Percentiles rank a stretch among this genome's conserved stretches.
phyloP scores from a whole-genome alignment of 2,797 vertebrate genomes.

The Echeneis naucrates region DNA sequence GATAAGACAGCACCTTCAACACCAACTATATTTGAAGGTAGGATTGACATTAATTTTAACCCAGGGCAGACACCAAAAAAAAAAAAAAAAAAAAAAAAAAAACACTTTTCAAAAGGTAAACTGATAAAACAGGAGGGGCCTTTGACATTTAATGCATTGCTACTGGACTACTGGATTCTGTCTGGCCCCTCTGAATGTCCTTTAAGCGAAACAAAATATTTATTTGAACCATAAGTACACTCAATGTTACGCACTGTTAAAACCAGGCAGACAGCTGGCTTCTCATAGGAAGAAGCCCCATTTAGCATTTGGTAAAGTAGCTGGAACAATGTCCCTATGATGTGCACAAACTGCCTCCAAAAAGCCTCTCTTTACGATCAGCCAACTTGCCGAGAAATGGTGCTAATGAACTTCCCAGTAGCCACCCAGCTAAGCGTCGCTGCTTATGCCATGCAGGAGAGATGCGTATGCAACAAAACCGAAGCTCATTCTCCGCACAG shows the following conservation, averaged over 20 bases:
- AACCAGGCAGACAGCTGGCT: slow-evolving; percentile 36
- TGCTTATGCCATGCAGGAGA: slow-evolving; percentile 27
- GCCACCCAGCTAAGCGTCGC: slow-evolving; percentile 41
- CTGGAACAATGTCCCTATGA: slow-evolving; percentile 39
- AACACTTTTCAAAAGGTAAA: slow-evolving; percentile 22
- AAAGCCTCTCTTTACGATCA: slow-evolving; percentile 59
- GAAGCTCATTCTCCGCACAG: slow-evolving; percentile 45
- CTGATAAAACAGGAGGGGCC: slow-evolving; percentile 12
- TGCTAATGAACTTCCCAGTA: slow-evolving; percentile 56
- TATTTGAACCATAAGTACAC: slow-evolving; percentile 38
- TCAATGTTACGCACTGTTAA: slow-evolving; percentile 14
- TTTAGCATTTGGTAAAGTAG: slow-evolving; percentile 53
- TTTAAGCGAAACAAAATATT: slow-evolving; percentile 27
- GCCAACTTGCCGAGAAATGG: slow-evolving; percentile 42
- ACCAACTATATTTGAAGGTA: slow-evolving; percentile 33
- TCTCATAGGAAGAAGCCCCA: slow-evolving; percentile 34
- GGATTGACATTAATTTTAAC: slow-evolving; percentile 4
- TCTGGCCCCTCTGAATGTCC: slow-evolving; percentile 10
- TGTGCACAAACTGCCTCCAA: slow-evolving; percentile 52
- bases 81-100: too few species aligned
- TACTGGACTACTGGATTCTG: slow-evolving; percentile 8
- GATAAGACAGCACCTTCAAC: slow-evolving; percentile 40
- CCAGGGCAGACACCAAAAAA: slow-evolving; percentile 12
- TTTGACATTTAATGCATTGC: slow-evolving; percentile 30
- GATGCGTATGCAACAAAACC: slow-evolving; percentile 44